Percentiles rank a stretch among this genome's conserved stretches.
phyloP scores from a whole-genome alignment of 2,113 vertebrate species.

The Cyprinodon variegatus region DNA sequence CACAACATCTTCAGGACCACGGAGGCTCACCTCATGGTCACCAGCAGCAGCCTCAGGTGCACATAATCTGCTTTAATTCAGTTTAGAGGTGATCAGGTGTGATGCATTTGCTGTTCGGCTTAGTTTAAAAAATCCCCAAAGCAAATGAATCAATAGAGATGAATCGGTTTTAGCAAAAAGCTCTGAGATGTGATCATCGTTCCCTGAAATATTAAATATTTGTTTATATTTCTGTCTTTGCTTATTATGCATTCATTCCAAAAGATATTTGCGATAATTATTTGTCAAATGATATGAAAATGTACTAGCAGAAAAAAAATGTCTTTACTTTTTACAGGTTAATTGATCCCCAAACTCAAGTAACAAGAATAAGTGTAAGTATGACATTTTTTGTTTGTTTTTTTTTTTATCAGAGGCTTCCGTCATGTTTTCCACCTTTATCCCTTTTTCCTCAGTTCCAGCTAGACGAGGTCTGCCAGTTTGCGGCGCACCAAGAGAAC shows the following conservation, averaged over 20 bases:
- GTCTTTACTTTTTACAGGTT: constrained; percentile 78
- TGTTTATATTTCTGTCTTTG: too few species aligned
- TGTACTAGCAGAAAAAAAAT: not conserved
- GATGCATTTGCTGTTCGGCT: not conserved
- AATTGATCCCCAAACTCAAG: constrained; percentile 98
- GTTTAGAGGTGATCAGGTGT: not conserved
- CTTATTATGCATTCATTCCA: too few species aligned
- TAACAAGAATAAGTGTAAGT: constrained; percentile 93
- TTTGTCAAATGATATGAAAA: not conserved
- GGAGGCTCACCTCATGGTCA: constrained; percentile 95
- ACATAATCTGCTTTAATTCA: not conserved
- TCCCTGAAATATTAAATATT: too few species aligned
- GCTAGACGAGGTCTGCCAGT: constrained; percentile 88
- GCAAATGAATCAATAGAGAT: too few species aligned
- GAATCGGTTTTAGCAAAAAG: too few species aligned
- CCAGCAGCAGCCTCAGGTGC: constrained; percentile 88
- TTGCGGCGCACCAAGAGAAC: constrained; percentile 95
- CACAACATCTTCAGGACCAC: constrained; percentile 97
- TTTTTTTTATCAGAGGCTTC: not conserved
- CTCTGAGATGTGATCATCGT: too few species aligned
- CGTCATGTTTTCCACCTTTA: not conserved
- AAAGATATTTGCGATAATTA: too few species aligned
- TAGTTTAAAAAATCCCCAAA: too few species aligned
- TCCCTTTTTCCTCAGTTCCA: constrained; percentile 83
- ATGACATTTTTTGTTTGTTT: not conserved